These are phyloP conservation scores for Chrysopilus asiliformis DNA, from an alignment of 2,888 invertebrate species.

Conservation along the genomic window DNA sequence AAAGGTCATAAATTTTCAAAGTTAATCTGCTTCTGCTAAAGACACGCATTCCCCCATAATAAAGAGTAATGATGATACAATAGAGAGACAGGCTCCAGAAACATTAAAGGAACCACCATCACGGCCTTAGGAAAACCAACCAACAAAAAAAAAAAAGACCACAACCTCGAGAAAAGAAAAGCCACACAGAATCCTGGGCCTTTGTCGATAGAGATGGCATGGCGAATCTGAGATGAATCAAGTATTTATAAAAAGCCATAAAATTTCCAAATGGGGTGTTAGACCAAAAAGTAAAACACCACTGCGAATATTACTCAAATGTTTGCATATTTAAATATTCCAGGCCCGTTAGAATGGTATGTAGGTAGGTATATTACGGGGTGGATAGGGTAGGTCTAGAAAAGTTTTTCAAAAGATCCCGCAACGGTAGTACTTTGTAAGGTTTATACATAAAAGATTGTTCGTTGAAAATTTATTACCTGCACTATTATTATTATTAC, in stretches of 20 bases:
- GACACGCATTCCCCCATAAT: constrained; percentile 14
- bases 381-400: too few species aligned
- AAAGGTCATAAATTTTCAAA: constrained; percentile 12
- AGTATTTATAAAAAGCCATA: constrained; percentile 15
- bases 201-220: constrained; percentile 2
- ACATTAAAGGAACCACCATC: too few species aligned
- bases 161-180: not conserved
- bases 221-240: constrained; percentile 11
- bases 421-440: constrained; percentile 9
- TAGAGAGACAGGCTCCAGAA: too few species aligned
- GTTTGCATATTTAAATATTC: too few species aligned
- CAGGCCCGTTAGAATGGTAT: too few species aligned
- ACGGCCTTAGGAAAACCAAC: too few species aligned
- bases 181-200: not conserved
- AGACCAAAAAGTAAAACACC: constrained; percentile 8
- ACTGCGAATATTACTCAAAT: not conserved
- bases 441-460: constrained; percentile 14
- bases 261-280: constrained; percentile 14
- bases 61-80: constrained; percentile 16
- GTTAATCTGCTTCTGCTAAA: constrained; percentile 14
- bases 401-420: not conserved
- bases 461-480: constrained; percentile 12
- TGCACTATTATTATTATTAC: too few species aligned
- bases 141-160: constrained; percentile 8
- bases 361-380: too few species aligned